phyloP scores from a whole-genome alignment of 2,797 vertebrate species.

The Notoglanidium macrostoma region DNA sequence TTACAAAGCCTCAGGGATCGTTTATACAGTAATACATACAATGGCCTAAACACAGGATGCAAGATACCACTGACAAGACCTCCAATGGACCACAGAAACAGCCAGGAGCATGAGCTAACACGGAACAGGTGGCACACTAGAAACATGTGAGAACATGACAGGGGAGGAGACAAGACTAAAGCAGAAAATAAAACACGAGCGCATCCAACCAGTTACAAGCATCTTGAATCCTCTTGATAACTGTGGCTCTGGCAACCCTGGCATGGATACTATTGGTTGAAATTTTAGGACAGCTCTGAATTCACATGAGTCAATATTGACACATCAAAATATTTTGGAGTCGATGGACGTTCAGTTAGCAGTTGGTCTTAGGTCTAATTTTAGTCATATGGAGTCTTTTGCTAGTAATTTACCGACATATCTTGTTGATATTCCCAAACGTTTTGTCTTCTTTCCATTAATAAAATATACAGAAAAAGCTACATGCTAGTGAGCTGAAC shows the following conservation, averaged over 20 bases:
- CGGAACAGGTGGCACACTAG: not conserved
- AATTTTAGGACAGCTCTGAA: not conserved
- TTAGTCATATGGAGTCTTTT: not conserved
- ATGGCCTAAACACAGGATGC: not conserved
- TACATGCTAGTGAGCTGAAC: not conserved
- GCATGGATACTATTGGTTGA: not conserved
- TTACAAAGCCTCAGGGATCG: not conserved
- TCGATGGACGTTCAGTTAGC: not conserved
- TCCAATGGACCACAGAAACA: not conserved
- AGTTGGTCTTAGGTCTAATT: not conserved
- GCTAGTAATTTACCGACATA: not conserved
- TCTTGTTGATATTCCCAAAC: not conserved
- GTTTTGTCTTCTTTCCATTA: not conserved
- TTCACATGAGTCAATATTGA: not conserved
- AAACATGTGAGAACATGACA: not conserved
- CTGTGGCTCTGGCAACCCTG: not conserved
- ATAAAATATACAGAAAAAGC: not conserved
- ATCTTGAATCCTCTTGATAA: not conserved
- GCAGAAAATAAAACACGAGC: not conserved
- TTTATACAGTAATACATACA: not conserved
- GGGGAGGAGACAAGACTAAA: not conserved
- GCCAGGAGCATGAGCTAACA: not conserved
- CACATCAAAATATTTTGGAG: not conserved
- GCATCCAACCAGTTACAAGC: not conserved
- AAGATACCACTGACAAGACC: not conserved